Conservation (phyloP, 2,888 invertebrate species). For the Sarcophaga variegata region DNA sequence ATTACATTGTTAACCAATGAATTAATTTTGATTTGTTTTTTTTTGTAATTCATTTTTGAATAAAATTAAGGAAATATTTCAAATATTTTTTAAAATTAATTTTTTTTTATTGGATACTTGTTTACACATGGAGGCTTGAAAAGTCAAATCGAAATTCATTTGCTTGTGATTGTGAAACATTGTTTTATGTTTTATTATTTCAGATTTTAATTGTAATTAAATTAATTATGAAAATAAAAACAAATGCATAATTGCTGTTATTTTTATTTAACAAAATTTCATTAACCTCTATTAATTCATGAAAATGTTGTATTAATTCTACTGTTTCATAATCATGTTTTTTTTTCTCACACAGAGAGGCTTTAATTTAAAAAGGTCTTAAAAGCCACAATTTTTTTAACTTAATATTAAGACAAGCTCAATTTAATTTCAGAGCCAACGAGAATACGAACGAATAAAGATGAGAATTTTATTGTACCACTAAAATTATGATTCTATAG, state of each 20-base stretch:
- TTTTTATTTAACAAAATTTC: neutral
- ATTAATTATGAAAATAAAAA: conserved; percentile 37
- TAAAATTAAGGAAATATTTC: conserved; percentile 25
- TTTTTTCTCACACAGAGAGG: neutral
- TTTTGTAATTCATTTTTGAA: neutral
- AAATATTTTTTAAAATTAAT: neutral
- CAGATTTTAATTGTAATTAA: neutral
- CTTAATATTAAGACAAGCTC: no score
- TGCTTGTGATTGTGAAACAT: neutral
- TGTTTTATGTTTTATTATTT: conserved; percentile 3
- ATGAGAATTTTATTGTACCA: no score
- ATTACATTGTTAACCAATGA: no score
- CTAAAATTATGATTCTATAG: no score
- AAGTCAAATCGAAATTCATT: neutral
- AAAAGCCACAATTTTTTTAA: neutral
- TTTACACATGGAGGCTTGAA: neutral
- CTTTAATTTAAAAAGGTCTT: neutral
- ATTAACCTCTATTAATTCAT: conserved; percentile 41
- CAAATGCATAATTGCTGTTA: conserved; percentile 6
- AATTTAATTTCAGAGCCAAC: no score
- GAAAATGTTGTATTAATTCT: neutral
- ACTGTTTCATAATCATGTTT: conserved; percentile 5
- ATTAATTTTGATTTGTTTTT: no score
- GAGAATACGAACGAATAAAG: no score
- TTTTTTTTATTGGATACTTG: no score